Base-by-base conservation (phyloP, 2,797 vertebrate species). In the Chelonia mydas region DNA sequence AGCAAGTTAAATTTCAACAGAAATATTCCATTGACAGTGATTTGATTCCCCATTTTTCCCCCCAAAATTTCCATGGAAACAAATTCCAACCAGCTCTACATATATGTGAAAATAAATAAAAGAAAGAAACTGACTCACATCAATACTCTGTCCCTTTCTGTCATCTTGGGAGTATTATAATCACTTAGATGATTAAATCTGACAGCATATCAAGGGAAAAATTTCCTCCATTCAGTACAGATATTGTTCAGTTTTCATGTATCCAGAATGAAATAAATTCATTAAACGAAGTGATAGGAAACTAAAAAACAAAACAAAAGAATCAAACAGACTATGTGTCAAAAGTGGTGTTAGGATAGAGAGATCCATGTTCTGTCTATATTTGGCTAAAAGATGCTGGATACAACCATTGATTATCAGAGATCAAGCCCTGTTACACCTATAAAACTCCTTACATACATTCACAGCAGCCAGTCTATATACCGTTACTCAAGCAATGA, bases 381-480 rank as follows among this genome's bases (percentile, higher is more conserved):
- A 89, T 12, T 37, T 81, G 15, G 6, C 47, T 90, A 25, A 12
- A 84, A 78, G 25, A 17, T 1, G 5, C 17, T 16, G 12, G 41
- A 65, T 84, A 82, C 49, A 65, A n/a, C 31, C 68, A 7, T 31
- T 65, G 51, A 21, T 12, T 81, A 49, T 50, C 41, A 12, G 8
- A n/a, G 5, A 3, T 61, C 45, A 88, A 23, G 7, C 3, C 3
- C 81, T 19, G 31, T 65, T 50, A 0, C 0, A 61, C 74, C 37
- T 33, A 15, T n/a, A 65, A 65, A 65, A 19, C 61, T 19, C 61
- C 33, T n/a, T n/a, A n/a, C 8, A n/a, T 65, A 7, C 15, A 16
- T 17, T 33, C 16, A 65, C 33, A n/a, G 17, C 61, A 7, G 31
- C 59, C 59, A 61, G 13, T 65, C 31, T 65, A n/a, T 65, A 9